Evolutionary conservation across 1,140 invertebrate genomes (phyloP).

Genomic region (Berghia stephanieae): DNA sequence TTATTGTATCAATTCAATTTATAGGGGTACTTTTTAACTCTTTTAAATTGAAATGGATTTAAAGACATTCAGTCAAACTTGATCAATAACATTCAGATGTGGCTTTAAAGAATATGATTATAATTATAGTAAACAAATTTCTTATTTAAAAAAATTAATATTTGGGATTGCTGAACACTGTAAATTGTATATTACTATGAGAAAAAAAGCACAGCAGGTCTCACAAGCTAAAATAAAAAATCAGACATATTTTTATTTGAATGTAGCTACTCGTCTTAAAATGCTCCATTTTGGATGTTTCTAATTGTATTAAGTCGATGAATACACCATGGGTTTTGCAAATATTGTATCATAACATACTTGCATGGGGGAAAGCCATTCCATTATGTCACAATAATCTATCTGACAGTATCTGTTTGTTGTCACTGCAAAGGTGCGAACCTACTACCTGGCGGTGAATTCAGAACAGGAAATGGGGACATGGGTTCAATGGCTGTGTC

Average conservation of each 20-base stretch:
- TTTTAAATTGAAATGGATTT: no score
- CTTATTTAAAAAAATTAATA: no score
- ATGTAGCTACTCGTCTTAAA: neutral
- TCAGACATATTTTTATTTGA: slow-evolving; percentile 10
- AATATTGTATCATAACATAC: neutral
- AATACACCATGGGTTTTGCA: neutral
- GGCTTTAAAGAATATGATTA: no score
- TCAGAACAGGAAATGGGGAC: slow-evolving; percentile 90
- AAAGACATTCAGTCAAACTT: no score
- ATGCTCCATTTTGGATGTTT: neutral
- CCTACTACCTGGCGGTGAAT: slow-evolving; percentile 91
- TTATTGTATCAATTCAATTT: no score
- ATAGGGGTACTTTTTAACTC: no score
- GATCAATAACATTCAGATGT: no score
- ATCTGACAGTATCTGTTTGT: neutral
- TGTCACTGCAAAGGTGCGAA: slow-evolving; percentile 68
- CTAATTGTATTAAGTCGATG: neutral
- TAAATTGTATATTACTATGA: no score
- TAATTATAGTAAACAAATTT: no score
- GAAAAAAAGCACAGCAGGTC: no score
- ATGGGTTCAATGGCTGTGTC: slow-evolving; percentile 94
- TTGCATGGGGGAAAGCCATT: neutral
- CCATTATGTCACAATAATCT: neutral
- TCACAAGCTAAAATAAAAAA: no score
- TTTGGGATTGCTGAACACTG: no score